Evolutionary conservation across 2,888 invertebrate genomes (phyloP).

Genomic region (Scotopteryx bipunctaria): DNA sequence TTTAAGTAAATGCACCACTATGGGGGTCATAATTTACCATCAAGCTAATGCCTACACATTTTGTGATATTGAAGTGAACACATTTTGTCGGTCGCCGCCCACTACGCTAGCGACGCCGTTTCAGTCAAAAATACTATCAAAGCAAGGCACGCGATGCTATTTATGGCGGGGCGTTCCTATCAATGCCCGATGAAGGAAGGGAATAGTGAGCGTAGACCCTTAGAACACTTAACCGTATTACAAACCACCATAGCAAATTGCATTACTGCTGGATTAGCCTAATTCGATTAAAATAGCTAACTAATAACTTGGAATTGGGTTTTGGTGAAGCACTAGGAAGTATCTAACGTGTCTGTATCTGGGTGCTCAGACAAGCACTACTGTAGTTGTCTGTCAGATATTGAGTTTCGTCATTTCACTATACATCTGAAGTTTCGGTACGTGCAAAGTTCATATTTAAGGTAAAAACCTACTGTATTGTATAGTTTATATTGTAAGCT

Average conservation of each 20-base stretch:
- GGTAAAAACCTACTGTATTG: no score
- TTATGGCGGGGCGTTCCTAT: no score
- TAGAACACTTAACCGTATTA: conserved; percentile 56
- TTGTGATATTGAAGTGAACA: conserved; percentile 50
- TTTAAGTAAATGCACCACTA: conserved; percentile 30
- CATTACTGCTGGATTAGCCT: conserved; percentile 41
- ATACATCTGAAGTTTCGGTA: no score
- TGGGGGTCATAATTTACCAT: conserved; percentile 56
- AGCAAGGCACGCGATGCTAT: no score
- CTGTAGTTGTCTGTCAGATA: not conserved
- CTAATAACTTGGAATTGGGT: conserved; percentile 20
- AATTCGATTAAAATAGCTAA: conserved; percentile 30
- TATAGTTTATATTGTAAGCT: no score
- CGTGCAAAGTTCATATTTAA: no score
- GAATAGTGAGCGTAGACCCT: no score
- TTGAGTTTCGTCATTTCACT: no score
- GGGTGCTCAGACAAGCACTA: not conserved
- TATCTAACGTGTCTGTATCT: not conserved
- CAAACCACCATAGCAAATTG: conserved; percentile 41
- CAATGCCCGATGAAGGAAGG: no score
- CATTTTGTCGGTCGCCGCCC: no score
- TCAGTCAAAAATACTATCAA: no score
- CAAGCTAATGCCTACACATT: conserved; percentile 52
- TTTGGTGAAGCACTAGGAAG: conserved; percentile 19
- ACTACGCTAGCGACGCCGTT: no score